These are phyloP conservation scores for Neodiprion lecontei DNA, from an alignment of 1,140 invertebrate species.

Conservation along the genomic window DNA sequence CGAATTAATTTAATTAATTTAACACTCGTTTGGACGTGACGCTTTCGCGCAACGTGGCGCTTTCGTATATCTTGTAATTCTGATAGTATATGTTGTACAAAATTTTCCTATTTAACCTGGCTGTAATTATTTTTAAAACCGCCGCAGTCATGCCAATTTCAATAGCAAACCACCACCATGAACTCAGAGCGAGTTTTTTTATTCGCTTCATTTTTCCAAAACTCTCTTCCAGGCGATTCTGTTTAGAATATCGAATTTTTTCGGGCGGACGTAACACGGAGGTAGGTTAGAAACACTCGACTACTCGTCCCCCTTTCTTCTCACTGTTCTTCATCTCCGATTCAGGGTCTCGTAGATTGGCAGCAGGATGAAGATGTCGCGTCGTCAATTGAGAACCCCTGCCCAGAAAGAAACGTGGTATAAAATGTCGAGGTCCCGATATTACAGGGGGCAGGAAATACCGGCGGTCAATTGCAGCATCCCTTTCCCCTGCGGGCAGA, in stretches of 20 bases:
- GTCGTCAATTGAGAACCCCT: constrained; percentile 28
- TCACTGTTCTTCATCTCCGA: background rate
- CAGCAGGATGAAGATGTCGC: constrained; percentile 2
- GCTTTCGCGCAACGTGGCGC: background rate
- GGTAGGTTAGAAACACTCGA: too few relatives aligned
- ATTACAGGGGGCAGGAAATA: constrained; percentile 31
- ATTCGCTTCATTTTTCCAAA: too few relatives aligned
- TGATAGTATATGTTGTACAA: too few relatives aligned
- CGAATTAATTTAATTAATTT: constrained; percentile 2
- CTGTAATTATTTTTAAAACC: too few relatives aligned
- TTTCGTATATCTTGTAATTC: background rate
- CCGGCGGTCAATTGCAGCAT: constrained; percentile 33
- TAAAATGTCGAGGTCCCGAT: constrained; percentile 35
- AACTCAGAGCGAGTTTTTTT: too few relatives aligned
- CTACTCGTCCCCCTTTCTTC: too few relatives aligned
- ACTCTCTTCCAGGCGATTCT: too few relatives aligned
- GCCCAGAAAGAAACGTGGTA: constrained; percentile 30
- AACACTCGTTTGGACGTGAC: background rate
- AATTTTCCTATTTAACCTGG: too few relatives aligned
- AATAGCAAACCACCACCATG: too few relatives aligned
- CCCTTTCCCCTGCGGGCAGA: constrained; percentile 23
- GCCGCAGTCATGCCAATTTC: too few relatives aligned
- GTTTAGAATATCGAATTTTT: too few relatives aligned
- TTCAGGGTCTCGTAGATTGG: background rate
- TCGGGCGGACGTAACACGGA: too few relatives aligned